Percentiles rank a stretch among this genome's conserved stretches.
Conservation (phyloP, 2,113 vertebrate species). For the Tretioscincus oriximinensis region DNA sequence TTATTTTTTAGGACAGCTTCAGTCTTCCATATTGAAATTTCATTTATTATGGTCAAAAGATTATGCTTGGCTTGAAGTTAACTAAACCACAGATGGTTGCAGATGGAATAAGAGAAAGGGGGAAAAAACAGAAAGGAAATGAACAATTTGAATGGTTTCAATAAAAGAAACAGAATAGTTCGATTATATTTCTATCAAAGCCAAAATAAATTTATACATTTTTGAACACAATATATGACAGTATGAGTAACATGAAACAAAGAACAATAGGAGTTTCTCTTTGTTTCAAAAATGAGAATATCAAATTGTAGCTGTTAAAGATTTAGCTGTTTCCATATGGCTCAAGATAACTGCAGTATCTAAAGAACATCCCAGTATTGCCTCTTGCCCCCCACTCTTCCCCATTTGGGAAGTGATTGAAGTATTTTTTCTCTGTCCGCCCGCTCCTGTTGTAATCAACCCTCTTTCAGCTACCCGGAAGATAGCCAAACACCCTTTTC, state of each 20-base stretch:
- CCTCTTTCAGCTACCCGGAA: too few species aligned
- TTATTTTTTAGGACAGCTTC: constrained; percentile 52
- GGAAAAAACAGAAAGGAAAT: background rate
- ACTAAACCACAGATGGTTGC: constrained; percentile 50
- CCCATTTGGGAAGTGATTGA: too few species aligned
- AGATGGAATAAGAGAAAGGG: constrained; percentile 35
- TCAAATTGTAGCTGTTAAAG: background rate
- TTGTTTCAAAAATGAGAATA: background rate
- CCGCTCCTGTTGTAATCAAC: too few species aligned
- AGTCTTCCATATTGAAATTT: constrained; percentile 46
- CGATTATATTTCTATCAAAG: constrained; percentile 54
- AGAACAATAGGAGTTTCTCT: background rate
- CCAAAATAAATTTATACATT: constrained; percentile 47
- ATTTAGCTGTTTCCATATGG: background rate
- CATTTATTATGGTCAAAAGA: constrained; percentile 42
- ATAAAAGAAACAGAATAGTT: constrained; percentile 54
- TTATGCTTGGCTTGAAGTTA: constrained; percentile 45
- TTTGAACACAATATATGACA: constrained; percentile 42
- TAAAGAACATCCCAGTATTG: too few species aligned
- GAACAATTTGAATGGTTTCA: constrained; percentile 37
- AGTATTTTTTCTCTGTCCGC: too few species aligned
- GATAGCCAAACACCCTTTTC: too few species aligned
- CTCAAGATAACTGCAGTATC: too few species aligned
- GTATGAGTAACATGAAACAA: background rate
- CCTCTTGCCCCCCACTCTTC: too few species aligned